A percentile compares a stretch with the other conserved stretches of the same genome.
Evolutionary conservation across 2,888 invertebrate species (phyloP).

Genomic region (Eurois occulta): DNA sequence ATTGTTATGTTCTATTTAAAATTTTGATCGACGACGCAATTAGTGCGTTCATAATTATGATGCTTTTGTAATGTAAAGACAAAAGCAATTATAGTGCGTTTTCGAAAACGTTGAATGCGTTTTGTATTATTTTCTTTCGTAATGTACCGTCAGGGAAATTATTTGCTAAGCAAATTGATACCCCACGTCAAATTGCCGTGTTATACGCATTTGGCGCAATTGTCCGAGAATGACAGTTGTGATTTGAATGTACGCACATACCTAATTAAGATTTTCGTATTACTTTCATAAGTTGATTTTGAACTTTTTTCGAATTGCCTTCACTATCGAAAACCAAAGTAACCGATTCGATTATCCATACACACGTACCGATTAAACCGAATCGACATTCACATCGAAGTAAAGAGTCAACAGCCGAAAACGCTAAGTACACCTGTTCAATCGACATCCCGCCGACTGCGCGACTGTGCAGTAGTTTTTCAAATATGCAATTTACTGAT

Average conservation of each 20-base stretch:
- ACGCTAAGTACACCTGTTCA: constrained; percentile 69
- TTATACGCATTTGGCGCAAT: too few species aligned
- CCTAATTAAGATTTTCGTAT: not conserved
- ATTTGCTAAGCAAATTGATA: not conserved
- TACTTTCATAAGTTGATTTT: not conserved
- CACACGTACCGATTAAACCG: constrained; percentile 16
- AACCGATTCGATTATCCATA: constrained; percentile 21
- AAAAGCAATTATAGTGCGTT: constrained; percentile 49
- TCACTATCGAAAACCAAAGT: constrained; percentile 1
- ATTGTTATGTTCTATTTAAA: constrained; percentile 76
- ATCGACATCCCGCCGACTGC: constrained; percentile 69
- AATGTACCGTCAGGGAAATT: not conserved
- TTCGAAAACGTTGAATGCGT: constrained; percentile 21
- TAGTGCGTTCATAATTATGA: constrained; percentile 70
- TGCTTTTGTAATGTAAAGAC: constrained; percentile 60
- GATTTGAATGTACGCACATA: not conserved
- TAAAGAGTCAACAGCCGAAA: constrained; percentile 61
- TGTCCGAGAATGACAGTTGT: not conserved
- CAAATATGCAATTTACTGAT: constrained; percentile 90
- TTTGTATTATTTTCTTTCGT: not conserved
- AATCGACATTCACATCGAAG: constrained; percentile 43
- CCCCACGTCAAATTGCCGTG: not conserved
- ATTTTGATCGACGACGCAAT: constrained; percentile 76
- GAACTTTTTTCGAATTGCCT: not conserved
- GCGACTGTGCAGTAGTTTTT: constrained; percentile 84